Percentiles rank a stretch among this genome's conserved stretches.
Conservation (phyloP, 1,140 invertebrate species). For the Nilaparvata lugens region DNA sequence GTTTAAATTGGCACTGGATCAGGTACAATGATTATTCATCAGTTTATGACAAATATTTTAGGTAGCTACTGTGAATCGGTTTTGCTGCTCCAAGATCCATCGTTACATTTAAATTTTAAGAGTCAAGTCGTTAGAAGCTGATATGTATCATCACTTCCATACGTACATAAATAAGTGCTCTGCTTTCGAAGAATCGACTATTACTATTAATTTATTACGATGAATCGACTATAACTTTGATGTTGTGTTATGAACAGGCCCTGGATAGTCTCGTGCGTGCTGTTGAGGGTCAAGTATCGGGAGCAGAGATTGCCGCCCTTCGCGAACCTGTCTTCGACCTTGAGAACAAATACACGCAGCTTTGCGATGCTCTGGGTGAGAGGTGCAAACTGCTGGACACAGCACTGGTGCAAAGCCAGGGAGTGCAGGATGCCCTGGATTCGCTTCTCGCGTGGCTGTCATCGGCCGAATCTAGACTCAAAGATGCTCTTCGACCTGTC, state of each 20-base stretch:
- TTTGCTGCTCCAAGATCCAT: no score
- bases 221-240: no score
- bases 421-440: conserved; percentile 87
- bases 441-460: conserved; percentile 75
- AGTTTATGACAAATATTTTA: no score
- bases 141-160: no score
- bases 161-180: no score
- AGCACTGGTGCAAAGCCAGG: conserved; percentile 84
- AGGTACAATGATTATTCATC: no score
- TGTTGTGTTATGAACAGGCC: conserved; percentile 36
- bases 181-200: no score
- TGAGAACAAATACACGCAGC: conserved; percentile 63
- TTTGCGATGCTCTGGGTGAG: conserved; percentile 58
- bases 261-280: conserved; percentile 60
- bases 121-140: no score
- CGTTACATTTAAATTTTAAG: no score
- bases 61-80: no score
- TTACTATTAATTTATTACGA: no score
- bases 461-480: conserved; percentile 71
- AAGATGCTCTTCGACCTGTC: conserved; percentile 61
- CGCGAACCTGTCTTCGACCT: conserved; percentile 69
- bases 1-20: no score
- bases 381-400: conserved; percentile 80
- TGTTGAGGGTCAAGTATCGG: conserved; percentile 68
- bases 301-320: conserved; percentile 63